phyloP scores from a whole-genome alignment of 2,888 invertebrate genomes.

The Erebia aethiops region DNA sequence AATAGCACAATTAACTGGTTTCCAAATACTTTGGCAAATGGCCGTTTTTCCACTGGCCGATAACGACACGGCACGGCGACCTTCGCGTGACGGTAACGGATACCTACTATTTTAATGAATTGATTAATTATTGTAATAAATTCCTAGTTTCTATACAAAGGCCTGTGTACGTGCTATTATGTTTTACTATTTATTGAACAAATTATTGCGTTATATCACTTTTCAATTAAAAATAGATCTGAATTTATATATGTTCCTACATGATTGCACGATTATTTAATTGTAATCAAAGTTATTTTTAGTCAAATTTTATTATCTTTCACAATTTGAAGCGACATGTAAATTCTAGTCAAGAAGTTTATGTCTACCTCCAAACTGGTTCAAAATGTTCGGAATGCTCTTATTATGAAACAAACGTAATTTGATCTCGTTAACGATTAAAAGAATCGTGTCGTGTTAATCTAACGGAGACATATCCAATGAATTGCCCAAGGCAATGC shows the following conservation, averaged over 20 bases:
- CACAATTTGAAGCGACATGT: no score
- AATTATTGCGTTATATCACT: neutral
- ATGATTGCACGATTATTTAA: neutral
- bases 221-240: neutral
- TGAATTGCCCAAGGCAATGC: conserved; percentile 12
- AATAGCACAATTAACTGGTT: conserved; percentile 50
- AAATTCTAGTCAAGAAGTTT: no score
- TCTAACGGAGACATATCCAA: conserved; percentile 1
- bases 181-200: no score
- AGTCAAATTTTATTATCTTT: no score
- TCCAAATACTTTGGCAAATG: conserved; percentile 46
- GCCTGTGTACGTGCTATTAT: neutral
- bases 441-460: conserved; percentile 6
- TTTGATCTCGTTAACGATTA: neutral
- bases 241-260: neutral
- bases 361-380: no score
- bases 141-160: neutral
- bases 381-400: no score
- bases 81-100: conserved; percentile 23
- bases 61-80: conserved; percentile 18
- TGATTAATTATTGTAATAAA: conserved; percentile 10
- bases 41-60: conserved; percentile 23
- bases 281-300: no score
- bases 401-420: neutral
- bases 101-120: conserved; percentile 17